Percentiles rank a stretch among this genome's conserved stretches.
These are phyloP conservation scores for Apodemus speciosus DNA, from an alignment of 2,113 vertebrate species.

Conservation along the genomic window DNA sequence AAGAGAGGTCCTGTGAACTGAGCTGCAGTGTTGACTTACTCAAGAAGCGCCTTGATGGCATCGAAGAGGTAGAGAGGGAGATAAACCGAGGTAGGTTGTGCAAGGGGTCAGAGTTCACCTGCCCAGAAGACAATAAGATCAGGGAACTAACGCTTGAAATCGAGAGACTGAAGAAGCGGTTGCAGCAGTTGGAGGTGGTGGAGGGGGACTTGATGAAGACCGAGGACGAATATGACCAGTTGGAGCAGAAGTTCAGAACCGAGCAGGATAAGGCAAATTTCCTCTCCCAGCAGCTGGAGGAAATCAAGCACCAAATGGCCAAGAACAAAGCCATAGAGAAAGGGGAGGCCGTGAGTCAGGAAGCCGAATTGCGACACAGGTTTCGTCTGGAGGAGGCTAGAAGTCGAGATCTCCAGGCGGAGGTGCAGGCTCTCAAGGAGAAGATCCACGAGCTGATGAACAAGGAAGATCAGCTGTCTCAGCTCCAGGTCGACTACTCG, in stretches of 20 bases:
- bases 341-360: slow-evolving; percentile 90
- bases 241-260: slow-evolving; percentile 94
- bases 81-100: slow-evolving; percentile 83
- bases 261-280: slow-evolving; percentile 95
- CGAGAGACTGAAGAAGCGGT: slow-evolving; percentile 92
- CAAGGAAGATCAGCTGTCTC: slow-evolving; percentile 97
- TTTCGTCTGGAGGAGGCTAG: slow-evolving; percentile 93
- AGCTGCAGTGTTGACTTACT: slow-evolving; percentile 87
- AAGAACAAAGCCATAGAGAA: slow-evolving; percentile 95
- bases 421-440: slow-evolving; percentile 96
- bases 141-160: slow-evolving; percentile 93
- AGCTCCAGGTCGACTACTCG: slow-evolving; percentile 93
- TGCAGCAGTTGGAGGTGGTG: slow-evolving; percentile 94
- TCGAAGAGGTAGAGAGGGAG: slow-evolving; percentile 90
- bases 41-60: slow-evolving; percentile 89
- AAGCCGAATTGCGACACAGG: slow-evolving; percentile 91
- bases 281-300: slow-evolving; percentile 92
- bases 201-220: slow-evolving; percentile 98
- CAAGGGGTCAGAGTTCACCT: slow-evolving; percentile 83
- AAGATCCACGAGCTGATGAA: slow-evolving; percentile 98
- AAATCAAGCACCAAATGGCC: slow-evolving; percentile 93
- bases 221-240: slow-evolving; percentile 95
- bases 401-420: slow-evolving; percentile 90
- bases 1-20: slow-evolving; percentile 90
- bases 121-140: slow-evolving; percentile 90